A percentile compares a stretch with the other conserved stretches of the same genome.
Evolutionary conservation across 2,888 invertebrate genomes (phyloP).

Genomic region (Thalpophila matura): DNA sequence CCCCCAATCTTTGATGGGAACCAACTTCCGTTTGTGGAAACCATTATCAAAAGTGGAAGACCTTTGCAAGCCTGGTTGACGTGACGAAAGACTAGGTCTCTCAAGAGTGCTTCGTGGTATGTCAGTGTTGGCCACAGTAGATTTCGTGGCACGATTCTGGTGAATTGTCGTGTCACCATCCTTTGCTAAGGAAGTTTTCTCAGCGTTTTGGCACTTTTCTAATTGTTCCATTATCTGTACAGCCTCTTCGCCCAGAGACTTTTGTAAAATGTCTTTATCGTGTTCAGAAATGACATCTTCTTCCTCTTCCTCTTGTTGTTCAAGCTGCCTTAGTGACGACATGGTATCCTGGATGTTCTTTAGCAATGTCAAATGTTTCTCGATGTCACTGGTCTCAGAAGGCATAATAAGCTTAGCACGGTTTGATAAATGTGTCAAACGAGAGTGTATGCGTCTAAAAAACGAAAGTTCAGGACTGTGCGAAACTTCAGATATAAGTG

Average conservation of each 20-base stretch:
- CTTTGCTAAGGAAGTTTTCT: background rate
- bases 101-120: too few species aligned
- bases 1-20: slow-evolving; percentile 11
- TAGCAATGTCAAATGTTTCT: too few species aligned
- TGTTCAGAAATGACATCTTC: background rate
- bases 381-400: too few species aligned
- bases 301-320: too few species aligned
- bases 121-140: too few species aligned
- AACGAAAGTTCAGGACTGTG: slow-evolving; percentile 1
- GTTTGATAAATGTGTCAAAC: too few species aligned
- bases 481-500: slow-evolving; percentile 4
- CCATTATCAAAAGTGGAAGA: slow-evolving; percentile 9
- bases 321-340: too few species aligned
- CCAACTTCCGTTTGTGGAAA: slow-evolving; percentile 8
- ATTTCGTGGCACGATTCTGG: too few species aligned
- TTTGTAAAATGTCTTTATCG: slow-evolving; percentile 9
- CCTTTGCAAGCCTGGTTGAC: slow-evolving; percentile 2
- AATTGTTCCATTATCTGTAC: slow-evolving; percentile 10
- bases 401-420: too few species aligned
- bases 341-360: too few species aligned
- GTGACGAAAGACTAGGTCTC: background rate
- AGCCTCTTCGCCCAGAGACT: slow-evolving; percentile 7
- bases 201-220: background rate
- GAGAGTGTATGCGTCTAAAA: slow-evolving; percentile 7
- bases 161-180: background rate